These are phyloP conservation scores for Orchesella flavescens DNA, from an alignment of 2,888 invertebrate species.

Conservation along the genomic window DNA sequence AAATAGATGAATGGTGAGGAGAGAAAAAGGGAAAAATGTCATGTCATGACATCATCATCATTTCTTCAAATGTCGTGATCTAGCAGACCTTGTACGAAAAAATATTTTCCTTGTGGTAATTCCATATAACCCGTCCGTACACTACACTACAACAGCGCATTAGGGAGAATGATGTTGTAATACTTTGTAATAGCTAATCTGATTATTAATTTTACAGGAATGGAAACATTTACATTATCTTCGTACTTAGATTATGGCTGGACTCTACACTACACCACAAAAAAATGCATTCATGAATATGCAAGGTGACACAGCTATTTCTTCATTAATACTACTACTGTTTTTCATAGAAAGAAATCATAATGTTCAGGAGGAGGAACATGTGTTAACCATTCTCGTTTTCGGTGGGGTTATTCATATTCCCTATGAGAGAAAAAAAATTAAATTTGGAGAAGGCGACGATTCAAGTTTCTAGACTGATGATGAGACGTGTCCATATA, in stretches of 20 bases:
- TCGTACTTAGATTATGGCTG: not conserved
- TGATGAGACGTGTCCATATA: too few relatives aligned
- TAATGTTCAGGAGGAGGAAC: too few relatives aligned
- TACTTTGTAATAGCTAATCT: slow-evolving; percentile 7
- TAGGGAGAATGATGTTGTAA: slow-evolving; percentile 34
- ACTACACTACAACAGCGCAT: not conserved
- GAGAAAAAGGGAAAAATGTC: slow-evolving; percentile 10
- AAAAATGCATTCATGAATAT: too few relatives aligned
- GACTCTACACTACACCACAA: too few relatives aligned
- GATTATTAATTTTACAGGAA: slow-evolving; percentile 3
- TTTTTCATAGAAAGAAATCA: too few relatives aligned
- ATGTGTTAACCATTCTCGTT: too few relatives aligned
- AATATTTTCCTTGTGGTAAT: slow-evolving; percentile 3
- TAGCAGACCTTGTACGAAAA: slow-evolving; percentile 45
- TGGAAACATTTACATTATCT: not conserved
- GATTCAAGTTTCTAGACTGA: too few relatives aligned
- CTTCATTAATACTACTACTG: too few relatives aligned
- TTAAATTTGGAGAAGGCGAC: too few relatives aligned
- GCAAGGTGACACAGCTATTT: too few relatives aligned
- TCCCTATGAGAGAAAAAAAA: too few relatives aligned
- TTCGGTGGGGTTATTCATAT: too few relatives aligned
- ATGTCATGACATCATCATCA: slow-evolving; percentile 58
- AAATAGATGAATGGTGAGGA: not conserved
- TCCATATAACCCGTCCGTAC: not conserved
- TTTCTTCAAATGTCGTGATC: slow-evolving; percentile 51